Conservation (phyloP, 2,888 invertebrate species). For the Drosophila engyochracea region DNA sequence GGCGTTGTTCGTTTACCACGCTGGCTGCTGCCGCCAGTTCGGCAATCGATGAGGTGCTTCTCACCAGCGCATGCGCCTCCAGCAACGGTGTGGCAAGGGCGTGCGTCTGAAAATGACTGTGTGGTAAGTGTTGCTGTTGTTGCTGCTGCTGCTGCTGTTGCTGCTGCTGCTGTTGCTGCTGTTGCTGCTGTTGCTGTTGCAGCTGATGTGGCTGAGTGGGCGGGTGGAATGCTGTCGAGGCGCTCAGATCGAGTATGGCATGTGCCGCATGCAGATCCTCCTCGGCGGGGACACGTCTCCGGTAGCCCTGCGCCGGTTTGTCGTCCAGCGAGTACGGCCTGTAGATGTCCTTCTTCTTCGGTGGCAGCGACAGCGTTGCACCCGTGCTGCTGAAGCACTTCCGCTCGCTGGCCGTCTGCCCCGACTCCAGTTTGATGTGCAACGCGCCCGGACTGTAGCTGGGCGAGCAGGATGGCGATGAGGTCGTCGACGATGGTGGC, state of each 20-base stretch:
- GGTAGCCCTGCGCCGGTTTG: constrained; percentile 85
- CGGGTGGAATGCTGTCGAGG: constrained; percentile 91
- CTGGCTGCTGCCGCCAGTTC: constrained; percentile 80
- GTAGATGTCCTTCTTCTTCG: constrained; percentile 96
- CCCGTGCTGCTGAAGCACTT: constrained; percentile 95
- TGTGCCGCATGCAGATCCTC: constrained; percentile 95
- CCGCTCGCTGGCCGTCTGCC: constrained; percentile 89
- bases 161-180: constrained; percentile 37
- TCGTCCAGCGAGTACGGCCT: constrained; percentile 93
- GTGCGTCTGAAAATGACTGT: constrained; percentile 77
- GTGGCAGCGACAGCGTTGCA: constrained; percentile 92
- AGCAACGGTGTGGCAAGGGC: constrained; percentile 56
- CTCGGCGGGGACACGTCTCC: constrained; percentile 88
- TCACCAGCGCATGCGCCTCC: constrained; percentile 72
- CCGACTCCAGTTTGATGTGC: constrained; percentile 83
- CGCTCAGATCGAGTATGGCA: constrained; percentile 95
- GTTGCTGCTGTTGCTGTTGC: constrained; percentile 70
- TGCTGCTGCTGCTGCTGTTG: constrained; percentile 83
- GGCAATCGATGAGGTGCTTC: constrained; percentile 77
- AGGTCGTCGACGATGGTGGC: constrained; percentile 84
- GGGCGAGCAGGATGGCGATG: constrained; percentile 84
- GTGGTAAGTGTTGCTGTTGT: constrained; percentile 81
- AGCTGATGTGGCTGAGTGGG: constrained; percentile 86
- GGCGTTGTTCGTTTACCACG: constrained; percentile 82
- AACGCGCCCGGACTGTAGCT: constrained; percentile 81